Percentiles rank a stretch among this genome's conserved stretches.
phyloP scores from a whole-genome alignment of 1,140 invertebrate genomes.

The Drosophila rhopaloa region DNA sequence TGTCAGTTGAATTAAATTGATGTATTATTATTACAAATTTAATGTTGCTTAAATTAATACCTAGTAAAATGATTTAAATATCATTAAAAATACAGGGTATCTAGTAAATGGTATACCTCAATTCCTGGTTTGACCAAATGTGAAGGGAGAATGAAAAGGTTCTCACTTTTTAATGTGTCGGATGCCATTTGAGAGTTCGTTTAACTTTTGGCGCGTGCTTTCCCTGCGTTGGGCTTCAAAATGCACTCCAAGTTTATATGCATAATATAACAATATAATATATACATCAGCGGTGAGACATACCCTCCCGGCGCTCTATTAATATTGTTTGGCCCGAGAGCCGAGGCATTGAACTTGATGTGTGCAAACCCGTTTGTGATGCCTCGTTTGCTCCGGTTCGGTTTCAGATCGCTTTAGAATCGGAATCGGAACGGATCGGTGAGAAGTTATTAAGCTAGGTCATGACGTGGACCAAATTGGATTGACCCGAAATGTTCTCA shows the following conservation, averaged over 20 bases:
- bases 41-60: too few species aligned
- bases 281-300: conserved; percentile 8
- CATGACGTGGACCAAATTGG: conserved; percentile 34
- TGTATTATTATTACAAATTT: too few species aligned
- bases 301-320: conserved; percentile 21
- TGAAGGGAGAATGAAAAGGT: conserved; percentile 45
- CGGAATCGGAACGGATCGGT: background rate
- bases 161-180: conserved; percentile 42
- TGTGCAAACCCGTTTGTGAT: conserved; percentile 19
- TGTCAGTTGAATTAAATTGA: too few species aligned
- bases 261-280: conserved; percentile 7
- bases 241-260: conserved; percentile 11
- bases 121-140: conserved; percentile 28
- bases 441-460: conserved; percentile 59
- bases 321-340: conserved; percentile 7
- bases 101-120: background rate
- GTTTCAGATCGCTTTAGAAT: background rate
- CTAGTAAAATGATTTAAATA: background rate
- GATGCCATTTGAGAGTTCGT: conserved; percentile 46
- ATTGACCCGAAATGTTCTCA: conserved; percentile 2
- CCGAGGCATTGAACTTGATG: conserved; percentile 51
- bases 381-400: conserved; percentile 9
- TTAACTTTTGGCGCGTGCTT: conserved; percentile 55
- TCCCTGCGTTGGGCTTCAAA: conserved; percentile 11
- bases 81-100: conserved; percentile 34